phyloP scores from a whole-genome alignment of 2,113 vertebrate species.

The Vireo altiloquus region DNA sequence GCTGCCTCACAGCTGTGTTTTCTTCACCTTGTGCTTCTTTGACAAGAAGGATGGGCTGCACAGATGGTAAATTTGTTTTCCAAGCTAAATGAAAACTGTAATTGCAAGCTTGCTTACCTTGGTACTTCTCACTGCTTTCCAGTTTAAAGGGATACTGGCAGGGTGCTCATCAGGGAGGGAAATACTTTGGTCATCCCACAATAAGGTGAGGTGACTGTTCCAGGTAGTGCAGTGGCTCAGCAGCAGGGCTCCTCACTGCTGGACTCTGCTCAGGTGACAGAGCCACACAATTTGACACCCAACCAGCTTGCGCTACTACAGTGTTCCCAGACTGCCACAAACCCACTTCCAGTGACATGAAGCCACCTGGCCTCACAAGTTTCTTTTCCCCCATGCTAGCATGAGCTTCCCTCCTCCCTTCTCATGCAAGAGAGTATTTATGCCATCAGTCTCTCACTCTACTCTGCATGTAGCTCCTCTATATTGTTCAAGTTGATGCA shows the following conservation, averaged over 20 bases:
- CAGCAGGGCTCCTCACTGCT: not conserved
- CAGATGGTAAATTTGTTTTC: not conserved
- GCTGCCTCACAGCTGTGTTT: slow-evolving; percentile 10
- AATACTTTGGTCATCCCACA: not conserved
- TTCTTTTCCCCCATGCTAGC: not conserved
- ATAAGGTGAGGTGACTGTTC: not conserved
- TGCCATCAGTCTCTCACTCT: not conserved
- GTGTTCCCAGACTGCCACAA: not conserved
- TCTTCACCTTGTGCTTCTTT: not conserved
- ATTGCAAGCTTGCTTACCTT: not conserved
- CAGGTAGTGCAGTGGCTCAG: not conserved
- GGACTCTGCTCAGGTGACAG: not conserved
- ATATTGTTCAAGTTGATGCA: not conserved
- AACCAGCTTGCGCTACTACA: not conserved
- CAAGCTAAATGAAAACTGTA: not conserved
- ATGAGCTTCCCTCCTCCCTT: not conserved
- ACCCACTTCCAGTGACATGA: not conserved
- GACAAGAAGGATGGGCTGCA: not conserved
- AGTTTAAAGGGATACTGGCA: not conserved
- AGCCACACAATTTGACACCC: not conserved
- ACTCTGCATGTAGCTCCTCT: not conserved
- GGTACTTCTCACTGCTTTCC: not conserved
- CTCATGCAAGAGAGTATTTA: not conserved
- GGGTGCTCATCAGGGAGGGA: not conserved
- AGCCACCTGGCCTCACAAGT: not conserved